Percentiles rank a stretch among this genome's conserved stretches.
These are phyloP conservation scores for Varanus salvator DNA, from an alignment of 2,113 vertebrate species.

Conservation along the genomic window DNA sequence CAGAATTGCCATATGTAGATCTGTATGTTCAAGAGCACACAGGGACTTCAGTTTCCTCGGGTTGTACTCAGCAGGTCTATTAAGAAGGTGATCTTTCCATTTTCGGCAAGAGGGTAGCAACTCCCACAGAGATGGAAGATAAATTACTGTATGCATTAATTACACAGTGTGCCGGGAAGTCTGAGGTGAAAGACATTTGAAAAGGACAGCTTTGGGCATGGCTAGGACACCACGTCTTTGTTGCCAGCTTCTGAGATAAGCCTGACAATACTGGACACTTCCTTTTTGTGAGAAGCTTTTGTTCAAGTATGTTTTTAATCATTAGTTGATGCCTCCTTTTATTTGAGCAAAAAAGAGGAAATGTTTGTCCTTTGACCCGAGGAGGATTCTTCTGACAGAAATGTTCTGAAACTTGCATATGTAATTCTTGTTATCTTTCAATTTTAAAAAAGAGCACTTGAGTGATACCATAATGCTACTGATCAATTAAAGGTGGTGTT, in stretches of 20 bases:
- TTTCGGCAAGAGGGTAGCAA: slow-evolving; percentile 19
- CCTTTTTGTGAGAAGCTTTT: background rate
- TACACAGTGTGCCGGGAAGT: background rate
- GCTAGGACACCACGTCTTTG: slow-evolving; percentile 4
- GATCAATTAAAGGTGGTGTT: background rate
- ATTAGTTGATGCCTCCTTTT: background rate
- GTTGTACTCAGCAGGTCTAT: slow-evolving; percentile 4
- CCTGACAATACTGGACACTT: background rate
- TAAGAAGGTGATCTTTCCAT: slow-evolving; percentile 8
- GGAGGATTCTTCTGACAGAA: background rate
- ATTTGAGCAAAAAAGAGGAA: background rate
- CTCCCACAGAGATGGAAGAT: slow-evolving; percentile 18
- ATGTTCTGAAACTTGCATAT: background rate
- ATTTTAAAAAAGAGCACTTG: background rate
- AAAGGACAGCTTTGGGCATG: slow-evolving; percentile 35
- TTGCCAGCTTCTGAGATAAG: background rate
- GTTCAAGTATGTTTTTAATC: background rate
- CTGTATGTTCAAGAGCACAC: slow-evolving; percentile 25
- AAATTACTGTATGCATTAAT: slow-evolving; percentile 28
- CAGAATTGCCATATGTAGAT: background rate
- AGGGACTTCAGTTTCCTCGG: background rate
- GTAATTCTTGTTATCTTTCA: background rate
- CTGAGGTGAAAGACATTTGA: slow-evolving; percentile 20
- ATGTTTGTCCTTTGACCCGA: background rate
- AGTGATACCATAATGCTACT: background rate